These are phyloP conservation scores for Rynchops niger DNA, from an alignment of 2,113 vertebrate species.

Conservation along the genomic window DNA sequence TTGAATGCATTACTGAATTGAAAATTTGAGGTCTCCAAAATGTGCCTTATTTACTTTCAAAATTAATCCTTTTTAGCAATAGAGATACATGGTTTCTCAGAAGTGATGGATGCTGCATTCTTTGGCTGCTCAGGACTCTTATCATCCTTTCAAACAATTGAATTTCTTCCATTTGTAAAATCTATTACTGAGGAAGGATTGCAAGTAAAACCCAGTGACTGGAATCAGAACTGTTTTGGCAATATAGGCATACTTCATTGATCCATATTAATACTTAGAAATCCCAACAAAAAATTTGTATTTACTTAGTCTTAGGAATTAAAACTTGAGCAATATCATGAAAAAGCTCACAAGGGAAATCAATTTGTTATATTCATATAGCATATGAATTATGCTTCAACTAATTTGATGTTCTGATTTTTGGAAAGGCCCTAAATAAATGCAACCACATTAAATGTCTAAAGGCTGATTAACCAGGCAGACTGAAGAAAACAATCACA, in stretches of 20 bases:
- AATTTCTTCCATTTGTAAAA: slow-evolving; percentile 43
- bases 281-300: not conserved
- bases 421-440: not conserved
- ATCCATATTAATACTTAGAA: not conserved
- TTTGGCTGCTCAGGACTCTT: slow-evolving; percentile 25
- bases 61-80: not conserved
- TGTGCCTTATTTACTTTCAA: not conserved
- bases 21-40: not conserved
- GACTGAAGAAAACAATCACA: not conserved
- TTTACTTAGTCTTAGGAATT: not conserved
- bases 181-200: not conserved
- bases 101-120: not conserved
- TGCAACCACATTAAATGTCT: not conserved
- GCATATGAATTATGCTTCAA: not conserved
- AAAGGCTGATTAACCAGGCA: not conserved
- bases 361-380: not conserved
- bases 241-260: not conserved
- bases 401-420: not conserved
- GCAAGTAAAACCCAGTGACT: not conserved
- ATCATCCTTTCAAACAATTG: slow-evolving; percentile 1
- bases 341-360: not conserved
- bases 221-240: not conserved
- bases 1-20: not conserved
- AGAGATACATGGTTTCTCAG: not conserved
- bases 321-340: not conserved